Base-by-base conservation (phyloP, 2,797 vertebrate species). In the Brachyrhaphis roseni region DNA sequence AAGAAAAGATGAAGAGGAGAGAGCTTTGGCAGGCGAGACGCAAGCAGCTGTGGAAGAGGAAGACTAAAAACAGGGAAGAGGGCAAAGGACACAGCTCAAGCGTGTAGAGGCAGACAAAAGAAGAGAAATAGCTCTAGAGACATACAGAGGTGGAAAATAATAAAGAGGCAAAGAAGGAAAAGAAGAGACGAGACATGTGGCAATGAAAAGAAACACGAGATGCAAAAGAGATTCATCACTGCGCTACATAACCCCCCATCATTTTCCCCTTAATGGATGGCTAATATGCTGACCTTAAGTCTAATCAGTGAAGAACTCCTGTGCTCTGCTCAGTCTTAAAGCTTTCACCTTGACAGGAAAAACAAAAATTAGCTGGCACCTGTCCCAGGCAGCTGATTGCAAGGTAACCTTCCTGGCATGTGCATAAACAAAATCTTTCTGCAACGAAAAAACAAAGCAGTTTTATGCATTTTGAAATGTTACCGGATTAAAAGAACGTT, bases 181-280 rank as follows among this genome's bases (percentile, higher is more conserved):
- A 77, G 82, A 71, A 53, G 47, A 70, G 82, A 57, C 59, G 11
- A 28, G 74, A 47, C 79, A 84, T 83, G 82, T 77, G 83, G 87
- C 87, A 86, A 88, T 89, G 72, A 43, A 84, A 85, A 87, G 84
- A 95, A 90, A 93, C 86, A 93, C 82, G 85, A 86, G 86, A 72
- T 88, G 87, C 86, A 84, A 85, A 45, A 80, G 72, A 80, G 39
- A 85, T 87, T 84, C 86, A 87, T 84, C 80, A 83, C 85, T 87
- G 78, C 82, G 88, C 91, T 83, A 81, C 85, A 88, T 91, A 87
- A 86, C 79, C 87, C 86, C 88, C 80, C 11, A 76, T 82, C 88
- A 78, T 78, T 71, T 23, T 64, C 82, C 59, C 82, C 84, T 66
- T 79, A 84, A 75, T 77, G 80, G 77, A 68, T 7, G 46, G 78